These are phyloP conservation scores for Morone saxatilis DNA, from an alignment of 2,113 vertebrate species.

Conservation along the genomic window DNA sequence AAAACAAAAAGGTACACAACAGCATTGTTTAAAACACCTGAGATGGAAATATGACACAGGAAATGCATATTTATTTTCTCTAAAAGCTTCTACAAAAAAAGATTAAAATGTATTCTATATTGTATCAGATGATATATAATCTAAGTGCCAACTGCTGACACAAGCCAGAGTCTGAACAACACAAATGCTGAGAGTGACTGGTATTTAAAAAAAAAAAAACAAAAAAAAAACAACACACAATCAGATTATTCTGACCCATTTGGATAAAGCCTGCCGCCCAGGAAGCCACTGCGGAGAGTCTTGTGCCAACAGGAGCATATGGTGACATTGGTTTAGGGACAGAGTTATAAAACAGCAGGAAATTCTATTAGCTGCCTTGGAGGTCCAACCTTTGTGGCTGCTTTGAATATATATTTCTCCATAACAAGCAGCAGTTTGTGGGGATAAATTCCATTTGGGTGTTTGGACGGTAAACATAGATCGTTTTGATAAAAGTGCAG, in stretches of 20 bases:
- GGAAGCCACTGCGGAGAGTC: constrained; percentile 57
- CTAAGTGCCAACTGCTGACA: neutral
- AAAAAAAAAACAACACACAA: neutral
- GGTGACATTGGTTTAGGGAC: constrained; percentile 86
- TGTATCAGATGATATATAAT: constrained; percentile 6
- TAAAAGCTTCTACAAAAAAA: neutral
- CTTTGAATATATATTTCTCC: constrained; percentile 70
- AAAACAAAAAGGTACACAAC: neutral
- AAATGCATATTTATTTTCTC: neutral
- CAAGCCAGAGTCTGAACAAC: constrained; percentile 6
- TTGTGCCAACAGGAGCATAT: constrained; percentile 85
- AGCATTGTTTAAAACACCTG: neutral
- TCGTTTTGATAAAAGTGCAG: constrained; percentile 22
- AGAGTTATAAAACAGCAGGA: constrained; percentile 83
- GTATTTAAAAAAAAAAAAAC: neutral
- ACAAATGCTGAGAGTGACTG: neutral
- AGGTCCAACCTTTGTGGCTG: constrained; percentile 73
- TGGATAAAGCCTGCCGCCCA: constrained; percentile 45
- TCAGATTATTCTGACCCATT: constrained; percentile 49
- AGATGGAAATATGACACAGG: neutral
- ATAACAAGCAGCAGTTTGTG: constrained; percentile 68
- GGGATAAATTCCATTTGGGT: constrained; percentile 42
- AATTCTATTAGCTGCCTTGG: constrained; percentile 82
- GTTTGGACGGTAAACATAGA: constrained; percentile 16
- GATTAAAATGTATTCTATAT: neutral